Evolutionary conservation across 2,888 invertebrate species (phyloP).

Genomic region (Trichacis sp.): DNA sequence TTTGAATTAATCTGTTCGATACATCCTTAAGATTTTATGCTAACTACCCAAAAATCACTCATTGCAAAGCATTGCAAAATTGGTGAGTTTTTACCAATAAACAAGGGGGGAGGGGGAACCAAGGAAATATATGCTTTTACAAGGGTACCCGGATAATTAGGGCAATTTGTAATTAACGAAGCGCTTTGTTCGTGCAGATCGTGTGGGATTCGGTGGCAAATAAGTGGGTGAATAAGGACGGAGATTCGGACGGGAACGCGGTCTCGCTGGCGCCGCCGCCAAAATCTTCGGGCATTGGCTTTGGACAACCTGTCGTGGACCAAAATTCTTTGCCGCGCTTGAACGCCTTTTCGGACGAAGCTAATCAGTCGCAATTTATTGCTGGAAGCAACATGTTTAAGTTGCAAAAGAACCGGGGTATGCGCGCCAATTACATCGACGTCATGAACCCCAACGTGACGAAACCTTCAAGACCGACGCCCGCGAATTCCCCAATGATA

Average conservation of each 20-base stretch:
- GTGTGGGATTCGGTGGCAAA: conserved; percentile 92
- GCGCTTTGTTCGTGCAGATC: conserved; percentile 76
- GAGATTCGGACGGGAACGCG: conserved; percentile 73
- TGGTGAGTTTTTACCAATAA: no score
- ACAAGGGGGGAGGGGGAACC: no score
- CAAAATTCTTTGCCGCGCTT: no score
- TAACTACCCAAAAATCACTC: no score
- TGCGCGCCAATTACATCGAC: conserved; percentile 82
- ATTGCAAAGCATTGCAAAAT: no score
- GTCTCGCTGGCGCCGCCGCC: conserved; percentile 77
- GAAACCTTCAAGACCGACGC: conserved; percentile 62
- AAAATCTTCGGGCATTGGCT: conserved; percentile 74
- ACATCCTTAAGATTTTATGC: no score
- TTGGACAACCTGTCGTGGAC: conserved; percentile 30
- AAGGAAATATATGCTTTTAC: no score
- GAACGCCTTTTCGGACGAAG: conserved; percentile 31
- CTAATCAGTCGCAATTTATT: conserved; percentile 54
- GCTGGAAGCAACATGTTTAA: conserved; percentile 80
- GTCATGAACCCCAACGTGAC: conserved; percentile 84
- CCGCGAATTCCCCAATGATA: conserved; percentile 67
- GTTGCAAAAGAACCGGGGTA: conserved; percentile 81
- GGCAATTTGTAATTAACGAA: background rate
- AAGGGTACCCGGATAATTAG: background rate
- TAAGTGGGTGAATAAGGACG: conserved; percentile 88
- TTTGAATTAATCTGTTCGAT: no score